Base-by-base conservation (phyloP, 92 coral and sea anemone species). In the Bergia sp. region DNA sequence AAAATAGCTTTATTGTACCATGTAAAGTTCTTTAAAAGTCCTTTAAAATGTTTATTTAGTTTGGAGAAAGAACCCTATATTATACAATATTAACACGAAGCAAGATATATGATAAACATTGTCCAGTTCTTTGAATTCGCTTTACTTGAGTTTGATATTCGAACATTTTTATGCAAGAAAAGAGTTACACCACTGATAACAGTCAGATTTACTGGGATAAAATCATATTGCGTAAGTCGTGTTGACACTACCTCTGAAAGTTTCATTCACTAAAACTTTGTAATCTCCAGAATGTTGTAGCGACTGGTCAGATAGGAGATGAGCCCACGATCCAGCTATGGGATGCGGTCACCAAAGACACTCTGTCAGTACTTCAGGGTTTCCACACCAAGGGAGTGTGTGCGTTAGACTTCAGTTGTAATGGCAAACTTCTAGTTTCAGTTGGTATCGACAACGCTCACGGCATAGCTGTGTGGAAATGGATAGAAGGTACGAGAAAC, bases 301-400 rank as follows among this genome's bases (percentile, higher is more conserved):
- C 99, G 0, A 97, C 97, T 21, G 99, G 98, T 57, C 98, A 97
- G 90, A 97, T 97, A 82, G 99, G 99, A 15, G 92, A 96, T 66
- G 98, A 97, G 80, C 99, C 99, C 2, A 91, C 94, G 39, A 96
- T 94, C 38, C 99, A 96, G 83, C 96, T 97, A 86, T 97, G 99
- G 99, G 97, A 97, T 71, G 95, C 98, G 13, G 91, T 91, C 61
- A 90, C 98, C 69, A 95, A 96, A 85, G 98, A 97, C 49, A 97
- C 99, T 1, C 85, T 97, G 69, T 97, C 99, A 4, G 95, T 97
- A 39, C 89, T 97, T 29, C 98, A 93, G 77, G 96, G 98, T 11
- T 91, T 92, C 69, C 99, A 97, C 78, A 93, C 96, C 16, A 92
- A 93, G 58, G 99, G 99, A 49, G 94, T 97, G 8, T 97, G 99